Evolutionary conservation across 30 jellyfish, hydroid and myxozoan species (phyloP).

Genomic region (Rhopilema esculentum): DNA sequence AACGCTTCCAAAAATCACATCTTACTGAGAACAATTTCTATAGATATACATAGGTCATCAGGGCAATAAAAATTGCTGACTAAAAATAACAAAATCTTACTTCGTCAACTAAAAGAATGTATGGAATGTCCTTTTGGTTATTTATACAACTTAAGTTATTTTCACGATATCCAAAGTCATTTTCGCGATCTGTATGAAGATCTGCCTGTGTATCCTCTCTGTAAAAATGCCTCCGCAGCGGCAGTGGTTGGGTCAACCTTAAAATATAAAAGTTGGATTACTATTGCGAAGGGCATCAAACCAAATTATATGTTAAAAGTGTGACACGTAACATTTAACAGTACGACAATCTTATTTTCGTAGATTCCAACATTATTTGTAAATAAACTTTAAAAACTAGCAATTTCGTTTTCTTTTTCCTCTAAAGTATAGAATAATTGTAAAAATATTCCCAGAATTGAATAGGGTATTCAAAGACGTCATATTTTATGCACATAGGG

Average conservation of each 20-base stretch:
- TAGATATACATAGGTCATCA: not conserved
- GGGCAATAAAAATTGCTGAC: not conserved
- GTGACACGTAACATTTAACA: no score
- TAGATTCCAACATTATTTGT: no score
- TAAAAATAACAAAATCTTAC: not conserved
- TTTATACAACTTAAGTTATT: not conserved
- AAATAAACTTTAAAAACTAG: no score
- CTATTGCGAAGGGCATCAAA: no score
- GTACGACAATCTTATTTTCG: no score
- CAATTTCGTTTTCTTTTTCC: no score
- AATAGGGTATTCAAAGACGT: no score
- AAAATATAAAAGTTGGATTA: not conserved
- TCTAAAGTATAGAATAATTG: no score
- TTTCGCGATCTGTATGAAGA: constrained; percentile 57
- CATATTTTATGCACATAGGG: no score
- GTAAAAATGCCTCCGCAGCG: constrained; percentile 83
- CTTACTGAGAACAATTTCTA: not conserved
- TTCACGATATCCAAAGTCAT: no score
- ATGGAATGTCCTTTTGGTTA: not conserved
- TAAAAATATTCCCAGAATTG: no score
- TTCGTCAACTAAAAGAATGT: not conserved
- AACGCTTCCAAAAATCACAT: not conserved
- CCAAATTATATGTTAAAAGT: no score
- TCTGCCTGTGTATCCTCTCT: constrained; percentile 50
- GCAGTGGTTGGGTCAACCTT: constrained; percentile 81